Evolutionary conservation across 2,113 vertebrate genomes (phyloP), one percentile per base, ranked within the genome.

Genomic region (Syngnathus typhle): DNA sequence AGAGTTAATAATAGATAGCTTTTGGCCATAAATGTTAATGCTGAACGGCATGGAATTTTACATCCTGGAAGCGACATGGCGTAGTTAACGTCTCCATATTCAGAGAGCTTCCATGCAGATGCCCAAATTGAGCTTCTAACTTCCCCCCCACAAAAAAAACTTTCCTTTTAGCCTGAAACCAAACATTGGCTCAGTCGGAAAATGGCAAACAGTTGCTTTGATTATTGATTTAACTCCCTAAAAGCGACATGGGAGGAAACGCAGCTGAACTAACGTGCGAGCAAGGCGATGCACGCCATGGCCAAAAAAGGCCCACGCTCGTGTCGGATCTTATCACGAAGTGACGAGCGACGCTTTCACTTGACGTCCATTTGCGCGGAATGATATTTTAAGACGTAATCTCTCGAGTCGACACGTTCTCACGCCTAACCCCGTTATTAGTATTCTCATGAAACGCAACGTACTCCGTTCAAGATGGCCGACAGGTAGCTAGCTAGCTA

Each of bases 21-120:
- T 88, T 89, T 84, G 82, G 89, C 86, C 89, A 91, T 90, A 88
- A 91, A 92, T 91, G 89, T 91, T 92, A 90, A 92, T 92, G 90
- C 74, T 79, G 81, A 81, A 88, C 84, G 84, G 84, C 87, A 76
- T 85, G 63, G 74, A 84, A 84, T 88, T 89, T 90, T 86, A 88
- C 87, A 85, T 89, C 77, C 80, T 79, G 77, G 82, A 88, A 89
- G 90, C 87, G 89, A 86, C 87, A 83, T 82, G 82, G 79, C 83
- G 84, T 84, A 66, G 84, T 85, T 85, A 75, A 87, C 85, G 85
- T 89, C 84, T 87, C 79, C 76, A 72, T 86, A 87, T 89, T 84
- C 79, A 76, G 72, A 82, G 68, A 65, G 78, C 77, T 84, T 83
- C 65, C 62, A 77, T 58, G 47, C 71, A 64, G 46, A 78, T 74